phyloP scores from a whole-genome alignment of 2,888 invertebrate genomes.

The Drosophila gaucha region DNA sequence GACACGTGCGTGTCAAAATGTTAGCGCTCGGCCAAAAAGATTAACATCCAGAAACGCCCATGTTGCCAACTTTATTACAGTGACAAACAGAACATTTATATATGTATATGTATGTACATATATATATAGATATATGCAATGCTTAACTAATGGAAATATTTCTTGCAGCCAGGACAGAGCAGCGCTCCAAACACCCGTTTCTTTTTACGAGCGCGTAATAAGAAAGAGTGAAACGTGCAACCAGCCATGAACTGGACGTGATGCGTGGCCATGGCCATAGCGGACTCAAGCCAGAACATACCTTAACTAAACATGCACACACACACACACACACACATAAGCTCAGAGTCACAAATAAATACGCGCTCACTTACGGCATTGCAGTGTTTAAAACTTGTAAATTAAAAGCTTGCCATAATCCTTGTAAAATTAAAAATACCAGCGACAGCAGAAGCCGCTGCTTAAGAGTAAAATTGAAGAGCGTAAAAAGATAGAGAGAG shows the following conservation, averaged over 20 bases:
- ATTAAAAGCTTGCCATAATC: constrained; percentile 70
- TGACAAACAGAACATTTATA: constrained; percentile 63
- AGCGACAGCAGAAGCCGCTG: constrained; percentile 10
- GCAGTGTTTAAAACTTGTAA: constrained; percentile 50
- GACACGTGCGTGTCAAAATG: constrained; percentile 76
- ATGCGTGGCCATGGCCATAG: constrained; percentile 49
- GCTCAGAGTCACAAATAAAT: not conserved
- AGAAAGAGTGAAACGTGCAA: constrained; percentile 72
- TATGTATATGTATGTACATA: not conserved
- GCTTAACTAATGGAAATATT: constrained; percentile 78
- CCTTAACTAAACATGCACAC: constrained; percentile 45
- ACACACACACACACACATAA: constrained; percentile 19
- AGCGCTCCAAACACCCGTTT: constrained; percentile 58
- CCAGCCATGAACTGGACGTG: constrained; percentile 64
- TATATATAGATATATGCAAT: constrained; percentile 18
- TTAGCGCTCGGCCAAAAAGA: constrained; percentile 62
- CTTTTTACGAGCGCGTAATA: constrained; percentile 79
- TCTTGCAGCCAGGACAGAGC: constrained; percentile 34
- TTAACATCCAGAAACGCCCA: constrained; percentile 51
- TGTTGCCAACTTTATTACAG: constrained; percentile 79
- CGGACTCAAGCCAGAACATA: constrained; percentile 38
- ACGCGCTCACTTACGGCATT: constrained; percentile 5
- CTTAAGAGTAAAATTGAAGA: constrained; percentile 22
- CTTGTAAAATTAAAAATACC: constrained; percentile 73
- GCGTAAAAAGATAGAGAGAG: not conserved